Percentiles rank a stretch among this genome's conserved stretches.
Evolutionary conservation across 2,888 invertebrate genomes (phyloP).

Genomic region (Ptychoptera contaminata): DNA sequence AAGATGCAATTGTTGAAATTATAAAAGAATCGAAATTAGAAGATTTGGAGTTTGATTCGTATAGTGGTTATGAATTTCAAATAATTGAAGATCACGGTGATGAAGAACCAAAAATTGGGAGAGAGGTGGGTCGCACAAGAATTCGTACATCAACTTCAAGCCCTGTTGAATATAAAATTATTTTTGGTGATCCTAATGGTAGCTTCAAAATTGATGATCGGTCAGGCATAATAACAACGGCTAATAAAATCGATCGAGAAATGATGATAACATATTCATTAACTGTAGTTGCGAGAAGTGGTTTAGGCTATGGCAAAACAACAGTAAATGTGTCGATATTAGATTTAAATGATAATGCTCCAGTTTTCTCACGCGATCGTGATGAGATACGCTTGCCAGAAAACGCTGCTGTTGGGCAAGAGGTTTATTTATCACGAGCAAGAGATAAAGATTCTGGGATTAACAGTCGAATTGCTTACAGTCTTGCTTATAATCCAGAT

Average conservation of each 20-base stretch:
- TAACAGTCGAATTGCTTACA: conserved; percentile 75
- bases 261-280: conserved; percentile 58
- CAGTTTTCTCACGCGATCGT: conserved; percentile 61
- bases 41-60: conserved; percentile 57
- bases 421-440: conserved; percentile 77
- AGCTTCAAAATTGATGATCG: conserved; percentile 67
- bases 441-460: conserved; percentile 74
- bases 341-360: conserved; percentile 86
- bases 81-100: conserved; percentile 67
- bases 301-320: conserved; percentile 59
- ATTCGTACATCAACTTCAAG: conserved; percentile 38
- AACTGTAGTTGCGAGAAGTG: conserved; percentile 62
- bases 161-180: conserved; percentile 52
- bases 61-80: conserved; percentile 65
- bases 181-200: conserved; percentile 61
- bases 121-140: conserved; percentile 64
- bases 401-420: conserved; percentile 86
- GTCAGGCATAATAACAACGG: conserved; percentile 63
- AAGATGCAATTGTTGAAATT: conserved; percentile 68
- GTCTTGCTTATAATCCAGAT: conserved; percentile 62
- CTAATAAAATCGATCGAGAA: conserved; percentile 72
- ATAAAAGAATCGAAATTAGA: conserved; percentile 56
- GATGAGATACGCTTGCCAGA: conserved; percentile 69
- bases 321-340: conserved; percentile 64
- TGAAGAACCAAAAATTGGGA: conserved; percentile 39